These are phyloP conservation scores for Myopa testacea DNA, from an alignment of 2,888 invertebrate genomes.

Conservation along the genomic window DNA sequence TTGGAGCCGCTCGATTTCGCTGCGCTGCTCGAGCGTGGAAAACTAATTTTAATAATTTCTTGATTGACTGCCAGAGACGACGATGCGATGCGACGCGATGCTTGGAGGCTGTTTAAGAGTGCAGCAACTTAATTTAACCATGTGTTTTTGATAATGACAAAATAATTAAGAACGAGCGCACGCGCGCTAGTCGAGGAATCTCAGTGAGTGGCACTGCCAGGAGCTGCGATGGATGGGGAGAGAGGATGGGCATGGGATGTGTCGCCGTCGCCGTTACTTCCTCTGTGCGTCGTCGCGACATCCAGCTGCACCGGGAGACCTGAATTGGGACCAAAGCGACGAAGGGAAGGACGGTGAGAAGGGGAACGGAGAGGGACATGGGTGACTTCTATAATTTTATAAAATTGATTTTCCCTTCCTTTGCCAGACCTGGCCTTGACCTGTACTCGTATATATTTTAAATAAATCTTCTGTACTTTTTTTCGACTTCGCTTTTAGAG, in stretches of 20 bases:
- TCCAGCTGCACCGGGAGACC: constrained; percentile 1
- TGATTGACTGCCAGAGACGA: constrained; percentile 23
- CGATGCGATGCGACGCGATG: constrained; percentile 12
- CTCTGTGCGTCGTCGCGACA: neutral
- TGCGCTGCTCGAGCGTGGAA: constrained; percentile 65
- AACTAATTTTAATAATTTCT: constrained; percentile 63
- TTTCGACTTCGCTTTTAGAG: too few relatives aligned
- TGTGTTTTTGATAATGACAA: constrained; percentile 68
- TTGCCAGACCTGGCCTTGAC: too few relatives aligned
- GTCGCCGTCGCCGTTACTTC: constrained; percentile 9
- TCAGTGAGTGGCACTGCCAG: neutral
- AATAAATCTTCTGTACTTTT: constrained; percentile 8
- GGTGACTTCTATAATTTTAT: constrained; percentile 10
- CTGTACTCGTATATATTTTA: neutral
- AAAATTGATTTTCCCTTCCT: constrained; percentile 3
- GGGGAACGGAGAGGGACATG: neutral
- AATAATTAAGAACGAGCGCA: constrained; percentile 53
- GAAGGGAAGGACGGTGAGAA: neutral
- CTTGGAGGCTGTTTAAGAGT: constrained; percentile 12
- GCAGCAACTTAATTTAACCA: constrained; percentile 60
- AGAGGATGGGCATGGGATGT: neutral
- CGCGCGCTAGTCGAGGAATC: neutral
- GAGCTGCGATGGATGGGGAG: neutral
- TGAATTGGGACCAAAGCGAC: constrained; percentile 9
- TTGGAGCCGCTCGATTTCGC: constrained; percentile 62